Conservation (phyloP, 1,140 invertebrate species). For the Drosophila melanogaster region DNA sequence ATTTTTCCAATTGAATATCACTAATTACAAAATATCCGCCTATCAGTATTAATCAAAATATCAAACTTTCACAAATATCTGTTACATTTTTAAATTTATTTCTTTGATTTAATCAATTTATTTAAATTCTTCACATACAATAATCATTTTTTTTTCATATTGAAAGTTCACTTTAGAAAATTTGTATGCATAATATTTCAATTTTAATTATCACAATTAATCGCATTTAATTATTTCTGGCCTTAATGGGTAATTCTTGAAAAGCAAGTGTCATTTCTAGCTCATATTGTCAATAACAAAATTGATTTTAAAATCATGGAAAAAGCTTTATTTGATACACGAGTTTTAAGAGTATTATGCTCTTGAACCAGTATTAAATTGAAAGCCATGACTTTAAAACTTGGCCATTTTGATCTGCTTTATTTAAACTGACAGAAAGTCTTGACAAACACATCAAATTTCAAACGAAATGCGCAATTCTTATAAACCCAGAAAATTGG, state of each 20-base stretch:
- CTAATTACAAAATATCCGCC: constrained; percentile 15
- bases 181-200: constrained; percentile 6
- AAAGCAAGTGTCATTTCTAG: no score
- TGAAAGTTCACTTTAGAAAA: constrained; percentile 1
- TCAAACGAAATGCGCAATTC: no score
- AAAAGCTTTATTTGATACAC: neutral
- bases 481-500: no score
- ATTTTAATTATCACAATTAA: constrained; percentile 20
- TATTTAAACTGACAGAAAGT: neutral
- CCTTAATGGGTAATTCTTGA: neutral
- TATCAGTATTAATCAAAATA: constrained; percentile 18
- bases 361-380: neutral
- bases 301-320: neutral
- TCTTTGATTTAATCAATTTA: neutral
- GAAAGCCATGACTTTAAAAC: neutral
- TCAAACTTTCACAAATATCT: constrained; percentile 5
- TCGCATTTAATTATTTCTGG: constrained; percentile 2
- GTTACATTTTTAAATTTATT: neutral
- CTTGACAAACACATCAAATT: no score
- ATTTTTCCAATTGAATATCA: constrained; percentile 15
- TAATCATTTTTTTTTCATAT: no score
- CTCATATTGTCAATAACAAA: neutral
- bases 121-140: neutral
- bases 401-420: no score
- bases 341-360: neutral